phyloP scores from a whole-genome alignment of 2,888 invertebrate genomes.

The Girardia tigrina region DNA sequence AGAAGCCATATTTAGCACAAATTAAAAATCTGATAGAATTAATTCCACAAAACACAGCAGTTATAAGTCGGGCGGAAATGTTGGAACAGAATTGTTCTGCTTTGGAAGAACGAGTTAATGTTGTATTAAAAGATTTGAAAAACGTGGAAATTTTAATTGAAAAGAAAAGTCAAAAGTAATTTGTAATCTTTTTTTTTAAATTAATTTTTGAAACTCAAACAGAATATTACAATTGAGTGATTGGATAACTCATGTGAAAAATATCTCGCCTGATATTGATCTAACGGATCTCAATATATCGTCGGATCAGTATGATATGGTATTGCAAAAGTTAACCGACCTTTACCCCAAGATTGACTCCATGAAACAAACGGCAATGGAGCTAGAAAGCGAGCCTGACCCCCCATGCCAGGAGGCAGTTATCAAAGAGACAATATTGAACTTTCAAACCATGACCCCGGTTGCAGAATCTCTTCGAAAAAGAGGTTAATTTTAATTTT shows the following conservation, averaged over 20 bases:
- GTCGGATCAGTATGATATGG: conserved; percentile 9
- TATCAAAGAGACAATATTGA: background rate
- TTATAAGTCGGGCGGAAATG: background rate
- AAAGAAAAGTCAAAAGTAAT: background rate
- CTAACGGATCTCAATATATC: background rate
- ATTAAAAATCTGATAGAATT: background rate
- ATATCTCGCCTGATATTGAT: background rate
- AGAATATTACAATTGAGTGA: background rate
- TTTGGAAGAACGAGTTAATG: background rate
- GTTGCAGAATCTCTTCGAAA: background rate
- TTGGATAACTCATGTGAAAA: background rate
- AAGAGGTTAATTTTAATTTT: background rate
- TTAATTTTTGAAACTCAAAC: background rate
- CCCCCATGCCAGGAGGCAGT: background rate
- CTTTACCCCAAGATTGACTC: background rate
- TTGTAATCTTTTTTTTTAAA: background rate
- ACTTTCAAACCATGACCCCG: background rate
- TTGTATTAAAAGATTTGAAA: background rate
- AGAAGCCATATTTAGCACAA: background rate
- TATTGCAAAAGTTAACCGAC: background rate
- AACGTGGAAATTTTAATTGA: background rate
- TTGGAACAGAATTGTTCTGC: background rate
- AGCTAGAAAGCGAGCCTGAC: background rate
- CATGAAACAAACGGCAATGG: background rate
- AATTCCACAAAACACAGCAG: background rate